A percentile compares a stretch with the other conserved stretches of the same genome.
phyloP scores from a whole-genome alignment of 2,888 invertebrate genomes.

The Drosophila yooni region DNA sequence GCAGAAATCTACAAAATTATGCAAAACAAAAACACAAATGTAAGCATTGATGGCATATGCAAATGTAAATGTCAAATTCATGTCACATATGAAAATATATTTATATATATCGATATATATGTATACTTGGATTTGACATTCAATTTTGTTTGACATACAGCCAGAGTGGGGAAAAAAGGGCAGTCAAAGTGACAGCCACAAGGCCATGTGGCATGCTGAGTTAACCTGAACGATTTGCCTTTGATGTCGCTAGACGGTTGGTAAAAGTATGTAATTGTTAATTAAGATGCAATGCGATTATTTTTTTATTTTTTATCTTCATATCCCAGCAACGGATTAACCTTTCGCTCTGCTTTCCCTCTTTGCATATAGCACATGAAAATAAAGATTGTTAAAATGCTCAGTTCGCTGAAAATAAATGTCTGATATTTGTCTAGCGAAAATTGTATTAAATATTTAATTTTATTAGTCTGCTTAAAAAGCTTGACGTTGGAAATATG shows the following conservation, averaged over 20 bases:
- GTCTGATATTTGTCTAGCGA: not conserved
- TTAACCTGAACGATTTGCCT: conserved; percentile 43
- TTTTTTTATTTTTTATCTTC: conserved; percentile 1
- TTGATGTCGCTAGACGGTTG: conserved; percentile 39
- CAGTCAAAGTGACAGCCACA: conserved; percentile 6
- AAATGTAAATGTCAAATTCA: conserved; percentile 78
- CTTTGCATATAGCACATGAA: not conserved
- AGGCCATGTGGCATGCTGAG: conserved; percentile 56
- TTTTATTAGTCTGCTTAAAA: not conserved
- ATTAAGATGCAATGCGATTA: conserved; percentile 42
- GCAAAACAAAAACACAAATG: conserved; percentile 53
- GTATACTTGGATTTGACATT: conserved; percentile 62
- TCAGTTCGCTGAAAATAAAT: not conserved
- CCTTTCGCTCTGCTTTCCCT: not conserved
- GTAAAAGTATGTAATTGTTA: conserved; percentile 30
- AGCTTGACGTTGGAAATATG: not conserved
- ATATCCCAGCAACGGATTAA: conserved; percentile 3
- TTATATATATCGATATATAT: conserved; percentile 20
- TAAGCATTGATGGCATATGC: conserved; percentile 63
- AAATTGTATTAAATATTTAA: not conserved
- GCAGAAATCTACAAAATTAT: conserved; percentile 21
- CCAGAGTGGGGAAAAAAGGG: not conserved
- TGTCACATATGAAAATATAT: conserved; percentile 52
- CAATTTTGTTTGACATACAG: conserved; percentile 58
- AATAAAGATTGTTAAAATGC: not conserved